Evolutionary conservation across 2,797 vertebrate species (phyloP).

Genomic region (Bucorvus abyssinicus): DNA sequence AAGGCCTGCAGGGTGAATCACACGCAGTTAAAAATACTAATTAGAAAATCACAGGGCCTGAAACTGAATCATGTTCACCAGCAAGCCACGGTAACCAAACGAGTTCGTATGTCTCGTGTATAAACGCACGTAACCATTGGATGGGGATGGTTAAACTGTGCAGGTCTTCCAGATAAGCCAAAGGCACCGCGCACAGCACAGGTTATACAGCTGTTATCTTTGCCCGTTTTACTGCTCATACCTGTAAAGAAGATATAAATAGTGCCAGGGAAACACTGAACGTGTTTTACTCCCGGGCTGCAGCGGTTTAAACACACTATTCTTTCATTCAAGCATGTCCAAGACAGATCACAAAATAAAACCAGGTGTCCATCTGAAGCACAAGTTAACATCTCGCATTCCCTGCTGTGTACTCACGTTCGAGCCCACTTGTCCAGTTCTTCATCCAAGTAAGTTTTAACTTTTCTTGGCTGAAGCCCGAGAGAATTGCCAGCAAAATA

Average conservation of each 20-base stretch:
- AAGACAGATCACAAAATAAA: neutral
- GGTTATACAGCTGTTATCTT: neutral
- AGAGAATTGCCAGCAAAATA: constrained; percentile 92
- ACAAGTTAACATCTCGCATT: neutral
- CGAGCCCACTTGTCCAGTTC: constrained; percentile 93
- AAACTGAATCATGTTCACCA: neutral
- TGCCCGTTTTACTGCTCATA: neutral
- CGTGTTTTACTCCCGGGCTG: neutral
- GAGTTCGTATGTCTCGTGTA: neutral
- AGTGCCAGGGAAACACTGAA: neutral
- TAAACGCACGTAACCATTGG: neutral
- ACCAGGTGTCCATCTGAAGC: neutral
- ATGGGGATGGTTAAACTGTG: neutral
- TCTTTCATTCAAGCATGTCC: neutral
- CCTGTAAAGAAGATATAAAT: neutral
- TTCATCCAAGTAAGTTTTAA: constrained; percentile 85
- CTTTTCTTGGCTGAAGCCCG: constrained; percentile 88
- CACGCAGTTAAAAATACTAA: neutral
- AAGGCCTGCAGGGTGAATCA: neutral
- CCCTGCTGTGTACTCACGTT: constrained; percentile 74
- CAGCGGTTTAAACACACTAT: neutral
- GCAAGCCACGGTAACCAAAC: neutral
- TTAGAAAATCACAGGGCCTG: neutral
- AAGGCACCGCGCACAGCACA: accelerated
- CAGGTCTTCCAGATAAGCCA: neutral